A percentile compares a stretch with the other conserved stretches of the same genome.
Evolutionary conservation across 1,140 invertebrate genomes (phyloP).

Genomic region (Pteromalus puparum): DNA sequence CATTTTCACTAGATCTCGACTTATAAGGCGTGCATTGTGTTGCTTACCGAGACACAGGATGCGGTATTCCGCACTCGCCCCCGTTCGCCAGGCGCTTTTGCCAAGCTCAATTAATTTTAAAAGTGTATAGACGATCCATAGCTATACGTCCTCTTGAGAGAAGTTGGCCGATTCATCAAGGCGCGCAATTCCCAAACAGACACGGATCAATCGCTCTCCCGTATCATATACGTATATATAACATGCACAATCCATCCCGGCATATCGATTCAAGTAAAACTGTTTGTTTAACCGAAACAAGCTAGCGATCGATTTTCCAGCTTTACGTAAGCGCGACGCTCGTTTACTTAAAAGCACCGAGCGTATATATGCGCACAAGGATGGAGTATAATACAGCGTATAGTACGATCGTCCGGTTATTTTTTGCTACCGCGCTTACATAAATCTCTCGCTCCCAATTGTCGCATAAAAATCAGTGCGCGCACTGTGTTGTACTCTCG

Average conservation of each 20-base stretch:
- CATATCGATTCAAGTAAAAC: background rate
- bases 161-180: background rate
- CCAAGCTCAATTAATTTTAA: too few species aligned
- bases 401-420: background rate
- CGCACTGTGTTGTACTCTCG: background rate
- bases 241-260: too few species aligned
- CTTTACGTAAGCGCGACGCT: background rate
- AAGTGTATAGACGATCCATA: too few species aligned
- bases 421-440: background rate
- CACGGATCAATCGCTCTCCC: background rate
- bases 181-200: background rate
- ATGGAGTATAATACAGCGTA: too few species aligned
- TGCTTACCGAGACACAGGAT: too few species aligned
- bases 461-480: background rate
- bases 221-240: too few species aligned
- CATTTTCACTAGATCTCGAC: too few species aligned
- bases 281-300: conserved; percentile 4
- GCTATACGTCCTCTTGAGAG: too few species aligned
- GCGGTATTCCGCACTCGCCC: too few species aligned
- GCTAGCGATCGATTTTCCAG: background rate
- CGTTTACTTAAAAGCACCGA: background rate
- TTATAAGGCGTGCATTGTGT: too few species aligned
- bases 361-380: too few species aligned
- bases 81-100: too few species aligned
- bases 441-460: background rate